A percentile compares a stretch with the other conserved stretches of the same genome.
These are phyloP conservation scores for Dendrophyllia cribrosa DNA, from an alignment of 64 coral and sea anemone species.

Conservation along the genomic window DNA sequence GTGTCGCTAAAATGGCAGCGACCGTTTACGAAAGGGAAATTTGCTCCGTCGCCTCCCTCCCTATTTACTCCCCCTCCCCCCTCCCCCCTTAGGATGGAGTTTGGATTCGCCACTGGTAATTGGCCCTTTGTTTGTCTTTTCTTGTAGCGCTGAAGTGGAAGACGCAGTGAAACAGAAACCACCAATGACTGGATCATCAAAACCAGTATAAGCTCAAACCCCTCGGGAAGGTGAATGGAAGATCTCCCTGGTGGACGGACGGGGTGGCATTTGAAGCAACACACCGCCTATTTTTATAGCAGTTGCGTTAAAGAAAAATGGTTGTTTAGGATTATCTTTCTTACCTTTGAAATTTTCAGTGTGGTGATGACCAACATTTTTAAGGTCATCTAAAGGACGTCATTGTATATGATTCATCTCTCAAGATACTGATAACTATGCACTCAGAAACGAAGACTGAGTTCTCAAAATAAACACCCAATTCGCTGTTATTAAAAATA, in stretches of 20 bases:
- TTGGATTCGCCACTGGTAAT: too few relatives aligned
- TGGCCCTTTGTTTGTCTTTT: background rate
- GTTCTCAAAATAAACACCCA: constrained; percentile 28
- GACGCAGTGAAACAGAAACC: constrained; percentile 9
- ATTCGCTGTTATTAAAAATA: background rate
- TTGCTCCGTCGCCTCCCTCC: too few relatives aligned
- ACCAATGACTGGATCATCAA: background rate
- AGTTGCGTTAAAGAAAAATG: background rate
- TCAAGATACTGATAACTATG: background rate
- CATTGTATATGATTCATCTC: background rate
- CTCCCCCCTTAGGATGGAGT: too few relatives aligned
- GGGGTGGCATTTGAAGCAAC: background rate
- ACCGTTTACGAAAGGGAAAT: too few relatives aligned
- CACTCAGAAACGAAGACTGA: background rate
- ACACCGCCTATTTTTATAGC: background rate
- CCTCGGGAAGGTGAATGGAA: background rate
- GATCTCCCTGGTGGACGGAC: background rate
- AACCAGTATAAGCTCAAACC: background rate
- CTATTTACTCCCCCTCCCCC: too few relatives aligned
- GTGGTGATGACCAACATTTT: background rate
- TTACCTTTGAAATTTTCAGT: background rate
- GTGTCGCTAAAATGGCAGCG: too few relatives aligned
- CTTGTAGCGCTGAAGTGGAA: constrained; percentile 22
- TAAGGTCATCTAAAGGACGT: background rate
- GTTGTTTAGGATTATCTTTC: background rate